phyloP scores from a whole-genome alignment of 2,888 invertebrate species.

The Patella ulyssiponensis region DNA sequence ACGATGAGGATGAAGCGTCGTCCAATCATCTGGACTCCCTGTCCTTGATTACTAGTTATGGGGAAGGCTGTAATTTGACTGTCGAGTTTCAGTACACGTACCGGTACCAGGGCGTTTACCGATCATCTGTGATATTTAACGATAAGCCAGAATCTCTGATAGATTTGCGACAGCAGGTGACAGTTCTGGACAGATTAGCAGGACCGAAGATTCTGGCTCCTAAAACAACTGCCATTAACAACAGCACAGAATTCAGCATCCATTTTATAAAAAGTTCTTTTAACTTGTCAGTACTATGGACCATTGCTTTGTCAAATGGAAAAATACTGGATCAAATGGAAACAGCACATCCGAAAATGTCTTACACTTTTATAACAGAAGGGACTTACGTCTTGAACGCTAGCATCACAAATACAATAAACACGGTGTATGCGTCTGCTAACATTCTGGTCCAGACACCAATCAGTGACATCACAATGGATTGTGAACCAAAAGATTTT shows the following conservation, averaged over 20 bases:
- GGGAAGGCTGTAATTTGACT: conserved; percentile 52
- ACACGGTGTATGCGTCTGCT: conserved; percentile 33
- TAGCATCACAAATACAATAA: conserved; percentile 44
- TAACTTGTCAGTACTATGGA: conserved; percentile 41
- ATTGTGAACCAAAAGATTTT: conserved; percentile 36
- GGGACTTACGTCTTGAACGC: conserved; percentile 47
- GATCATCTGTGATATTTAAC: conserved; percentile 42
- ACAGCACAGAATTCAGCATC: conserved; percentile 29
- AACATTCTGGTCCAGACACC: conserved; percentile 47
- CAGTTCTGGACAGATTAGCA: conserved; percentile 37
- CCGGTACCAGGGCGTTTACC: conserved; percentile 44
- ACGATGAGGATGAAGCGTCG: conserved; percentile 6
- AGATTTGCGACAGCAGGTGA: conserved; percentile 23
- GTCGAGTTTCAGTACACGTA: conserved; percentile 54
- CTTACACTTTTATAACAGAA: conserved; percentile 40
- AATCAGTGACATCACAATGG: conserved; percentile 39
- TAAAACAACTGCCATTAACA: conserved; percentile 24
- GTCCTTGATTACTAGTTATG: conserved; percentile 54
- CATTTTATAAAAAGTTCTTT: conserved; percentile 31
- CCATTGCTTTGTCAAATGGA: conserved; percentile 29
- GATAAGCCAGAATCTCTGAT: conserved; percentile 29
- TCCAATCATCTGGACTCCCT: conserved; percentile 9
- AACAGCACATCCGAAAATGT: conserved; percentile 28
- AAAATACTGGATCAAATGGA: conserved; percentile 30
- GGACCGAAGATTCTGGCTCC: conserved; percentile 34